These are phyloP conservation scores for Pseudomyrmex pallidus DNA, from an alignment of 1,140 invertebrate species.

Conservation along the genomic window DNA sequence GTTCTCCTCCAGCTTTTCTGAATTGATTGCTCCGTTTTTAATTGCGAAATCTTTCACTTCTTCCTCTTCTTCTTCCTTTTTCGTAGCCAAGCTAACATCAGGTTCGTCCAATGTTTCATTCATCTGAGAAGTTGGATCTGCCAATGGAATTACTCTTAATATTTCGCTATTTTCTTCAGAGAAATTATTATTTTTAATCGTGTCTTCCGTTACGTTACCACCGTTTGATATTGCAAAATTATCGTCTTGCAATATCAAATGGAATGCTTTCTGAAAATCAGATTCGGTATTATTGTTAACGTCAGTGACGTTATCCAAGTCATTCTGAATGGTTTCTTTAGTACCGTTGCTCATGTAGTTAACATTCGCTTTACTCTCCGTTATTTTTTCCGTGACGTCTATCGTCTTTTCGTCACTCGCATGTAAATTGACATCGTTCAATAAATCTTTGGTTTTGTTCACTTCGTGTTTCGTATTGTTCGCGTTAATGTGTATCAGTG, in stretches of 20 bases:
- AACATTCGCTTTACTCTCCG: not conserved
- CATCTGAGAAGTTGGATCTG: constrained; percentile 37
- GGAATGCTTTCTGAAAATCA: not conserved
- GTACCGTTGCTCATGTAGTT: not conserved
- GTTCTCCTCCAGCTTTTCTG: constrained; percentile 76
- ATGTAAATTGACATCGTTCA: constrained; percentile 51
- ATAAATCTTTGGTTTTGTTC: constrained; percentile 57
- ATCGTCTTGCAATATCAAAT: constrained; percentile 9
- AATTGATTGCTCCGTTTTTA: constrained; percentile 29
- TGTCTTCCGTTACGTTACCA: not conserved
- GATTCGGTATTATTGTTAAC: constrained; percentile 32
- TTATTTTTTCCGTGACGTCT: not conserved
- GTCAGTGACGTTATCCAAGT: not conserved
- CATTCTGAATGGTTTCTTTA: not conserved
- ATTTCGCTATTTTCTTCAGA: constrained; percentile 46
- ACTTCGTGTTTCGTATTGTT: not conserved
- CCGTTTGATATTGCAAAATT: not conserved
- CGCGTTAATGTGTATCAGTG: constrained; percentile 43
- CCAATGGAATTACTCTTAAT: constrained; percentile 64
- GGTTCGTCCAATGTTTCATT: constrained; percentile 16
- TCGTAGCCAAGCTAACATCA: constrained; percentile 13
- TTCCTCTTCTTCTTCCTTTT: constrained; percentile 23
- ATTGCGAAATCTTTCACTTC: not conserved
- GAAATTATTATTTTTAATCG: not conserved
- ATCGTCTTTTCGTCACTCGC: not conserved